phyloP scores from a whole-genome alignment of 2,888 invertebrate species.

The Metalampra italica region DNA sequence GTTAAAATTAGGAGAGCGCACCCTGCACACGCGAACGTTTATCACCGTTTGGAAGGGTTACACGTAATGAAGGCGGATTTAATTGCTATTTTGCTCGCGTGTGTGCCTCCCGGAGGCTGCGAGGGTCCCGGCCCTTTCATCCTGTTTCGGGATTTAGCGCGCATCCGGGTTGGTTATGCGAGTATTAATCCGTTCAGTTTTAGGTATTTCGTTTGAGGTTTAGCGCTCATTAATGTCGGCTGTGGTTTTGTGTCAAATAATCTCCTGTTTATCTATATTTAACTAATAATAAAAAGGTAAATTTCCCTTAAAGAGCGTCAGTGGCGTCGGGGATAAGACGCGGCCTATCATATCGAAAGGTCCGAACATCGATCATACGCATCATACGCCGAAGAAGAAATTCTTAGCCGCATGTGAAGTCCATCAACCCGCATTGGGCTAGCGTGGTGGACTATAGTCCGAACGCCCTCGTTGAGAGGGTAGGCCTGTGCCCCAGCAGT shows the following conservation, averaged over 20 bases:
- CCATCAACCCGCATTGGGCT: too few relatives aligned
- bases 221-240: not conserved
- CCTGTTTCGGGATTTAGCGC: constrained; percentile 18
- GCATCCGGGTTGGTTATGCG: constrained; percentile 14
- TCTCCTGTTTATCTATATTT: not conserved
- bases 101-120: constrained; percentile 23
- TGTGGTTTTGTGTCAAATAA: too few relatives aligned
- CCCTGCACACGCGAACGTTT: constrained; percentile 31
- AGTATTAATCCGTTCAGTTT: constrained; percentile 8
- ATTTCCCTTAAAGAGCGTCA: too few relatives aligned
- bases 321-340: too few relatives aligned
- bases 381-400: too few relatives aligned
- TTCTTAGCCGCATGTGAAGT: too few relatives aligned
- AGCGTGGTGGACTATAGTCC: too few relatives aligned
- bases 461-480: too few relatives aligned
- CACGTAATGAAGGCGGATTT: constrained; percentile 62
- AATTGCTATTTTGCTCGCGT: constrained; percentile 65
- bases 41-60: constrained; percentile 29
- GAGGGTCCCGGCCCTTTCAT: constrained; percentile 19
- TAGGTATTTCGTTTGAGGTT: not conserved
- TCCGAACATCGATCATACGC: too few relatives aligned
- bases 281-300: not conserved
- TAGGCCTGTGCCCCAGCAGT: too few relatives aligned
- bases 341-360: too few relatives aligned
- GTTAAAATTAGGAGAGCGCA: constrained; percentile 19